These are phyloP conservation scores for Burhinus oedicnemus DNA, from an alignment of 2,113 vertebrate genomes.

Conservation along the genomic window DNA sequence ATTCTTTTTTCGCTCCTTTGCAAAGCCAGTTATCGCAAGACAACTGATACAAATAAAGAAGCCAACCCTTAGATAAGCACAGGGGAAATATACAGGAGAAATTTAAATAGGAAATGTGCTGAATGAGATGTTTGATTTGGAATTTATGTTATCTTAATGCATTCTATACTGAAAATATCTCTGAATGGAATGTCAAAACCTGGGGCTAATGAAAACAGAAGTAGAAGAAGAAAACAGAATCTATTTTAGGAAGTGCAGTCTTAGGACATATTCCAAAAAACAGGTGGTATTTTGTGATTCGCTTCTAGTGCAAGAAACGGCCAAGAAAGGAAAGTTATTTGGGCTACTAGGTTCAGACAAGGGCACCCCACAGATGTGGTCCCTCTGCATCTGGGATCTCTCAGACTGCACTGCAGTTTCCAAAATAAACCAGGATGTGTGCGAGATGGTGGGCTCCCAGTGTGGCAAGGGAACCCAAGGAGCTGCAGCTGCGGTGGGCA, in stretches of 20 bases:
- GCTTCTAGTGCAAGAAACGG: not conserved
- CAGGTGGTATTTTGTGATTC: not conserved
- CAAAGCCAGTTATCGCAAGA: slow-evolving; percentile 34
- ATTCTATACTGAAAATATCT: slow-evolving; percentile 26
- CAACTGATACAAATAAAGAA: slow-evolving; percentile 30
- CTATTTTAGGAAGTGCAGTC: not conserved
- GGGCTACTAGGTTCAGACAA: not conserved
- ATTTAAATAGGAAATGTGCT: slow-evolving; percentile 45
- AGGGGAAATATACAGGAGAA: slow-evolving; percentile 20
- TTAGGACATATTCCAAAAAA: not conserved
- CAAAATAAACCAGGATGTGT: not conserved
- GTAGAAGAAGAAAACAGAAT: slow-evolving; percentile 13
- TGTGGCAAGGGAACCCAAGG: not conserved
- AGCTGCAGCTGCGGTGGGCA: not conserved
- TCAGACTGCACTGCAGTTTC: not conserved
- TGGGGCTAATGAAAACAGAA: slow-evolving; percentile 28
- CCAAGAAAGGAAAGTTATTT: not conserved
- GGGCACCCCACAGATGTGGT: not conserved
- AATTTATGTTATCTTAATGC: slow-evolving; percentile 46
- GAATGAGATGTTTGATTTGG: slow-evolving; percentile 30
- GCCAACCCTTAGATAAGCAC: not conserved
- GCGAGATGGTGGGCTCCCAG: not conserved
- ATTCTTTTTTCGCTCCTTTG: not conserved
- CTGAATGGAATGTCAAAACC: slow-evolving; percentile 49
- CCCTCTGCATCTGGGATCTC: not conserved